Base-by-base conservation (phyloP, 1,140 invertebrate species). In the Pseudomyrmex concolor region DNA sequence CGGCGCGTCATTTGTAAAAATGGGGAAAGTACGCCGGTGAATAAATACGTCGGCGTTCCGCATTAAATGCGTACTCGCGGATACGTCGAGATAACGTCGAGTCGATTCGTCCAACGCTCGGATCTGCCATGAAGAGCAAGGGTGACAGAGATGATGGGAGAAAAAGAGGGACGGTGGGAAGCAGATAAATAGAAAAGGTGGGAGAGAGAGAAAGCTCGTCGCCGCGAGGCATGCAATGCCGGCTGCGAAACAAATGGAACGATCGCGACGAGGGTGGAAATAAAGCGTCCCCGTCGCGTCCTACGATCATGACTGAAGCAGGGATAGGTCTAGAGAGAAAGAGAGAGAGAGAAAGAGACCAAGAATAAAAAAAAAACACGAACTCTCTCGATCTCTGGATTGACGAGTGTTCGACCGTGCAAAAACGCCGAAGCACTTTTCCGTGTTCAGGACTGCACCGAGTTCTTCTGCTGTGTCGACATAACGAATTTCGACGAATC, bases 171-270 rank as follows among this genome's bases (percentile, higher is more conserved):
- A 17, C 59, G 34, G 57, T 45, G 59, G 54, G 76, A 57, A 45
- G 55, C 25, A 73, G 86, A 83, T 82, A 85, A 89, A 89, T 85
- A 85, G 84, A 77, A 70, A 81, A 88, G 77, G 86, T 82, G 89
- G 76, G 83, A 89, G 87, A 34, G 34, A 89, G 87, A 84, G 86
- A 84, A 85, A 84, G 82, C 90, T 83, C 86, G 86, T 86, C 83
- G 88, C 90, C 91, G 91, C 88, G 87, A 91, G 92, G 89, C 72
- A 76, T 90, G 89, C 89, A 89, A 89, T 89, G 88, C 88, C 50
- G 85, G 83, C 90, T 86, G 77, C 88, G 90, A 89, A 92, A 92
- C 89, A 93, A 93, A 92, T 92, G 89, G 87, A 90, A 90, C 89
- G 90, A 88, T 90, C 89, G 89, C 90, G 85, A 89, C 86, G 89